Percentiles rank a stretch among this genome's conserved stretches.
Conservation (phyloP, 2,113 vertebrate genomes). For the Ptilonorhynchus violaceus region DNA sequence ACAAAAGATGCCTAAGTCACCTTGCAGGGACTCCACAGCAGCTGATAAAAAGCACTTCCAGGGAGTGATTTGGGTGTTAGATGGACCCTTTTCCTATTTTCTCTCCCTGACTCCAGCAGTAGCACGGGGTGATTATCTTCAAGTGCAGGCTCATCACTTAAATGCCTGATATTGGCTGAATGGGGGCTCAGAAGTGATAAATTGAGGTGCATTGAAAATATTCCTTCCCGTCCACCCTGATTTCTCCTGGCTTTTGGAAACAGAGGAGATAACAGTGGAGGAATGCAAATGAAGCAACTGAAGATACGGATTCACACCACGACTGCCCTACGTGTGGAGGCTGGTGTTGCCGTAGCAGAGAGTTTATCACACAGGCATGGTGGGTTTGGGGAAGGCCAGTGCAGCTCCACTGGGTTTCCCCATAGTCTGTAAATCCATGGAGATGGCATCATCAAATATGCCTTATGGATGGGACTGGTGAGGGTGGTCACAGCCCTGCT, state of each 20-base stretch:
- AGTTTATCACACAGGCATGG: neutral
- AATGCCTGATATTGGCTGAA: neutral
- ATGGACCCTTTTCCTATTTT: neutral
- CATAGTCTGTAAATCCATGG: neutral
- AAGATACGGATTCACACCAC: accelerated
- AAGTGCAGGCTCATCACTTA: neutral
- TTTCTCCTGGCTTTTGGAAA: neutral
- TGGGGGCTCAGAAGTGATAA: neutral
- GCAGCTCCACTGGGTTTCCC: neutral
- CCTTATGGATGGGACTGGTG: accelerated
- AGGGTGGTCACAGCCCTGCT: neutral
- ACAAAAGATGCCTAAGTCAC: neutral
- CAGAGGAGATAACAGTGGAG: neutral
- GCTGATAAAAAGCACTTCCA: neutral
- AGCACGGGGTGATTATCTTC: accelerated
- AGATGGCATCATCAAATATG: neutral
- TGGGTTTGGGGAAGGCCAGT: neutral
- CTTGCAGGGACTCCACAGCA: neutral
- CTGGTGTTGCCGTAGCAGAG: neutral
- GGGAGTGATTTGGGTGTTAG: neutral
- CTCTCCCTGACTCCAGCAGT: neutral
- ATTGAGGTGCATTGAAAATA: neutral
- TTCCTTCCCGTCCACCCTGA: neutral
- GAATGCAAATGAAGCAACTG: neutral
- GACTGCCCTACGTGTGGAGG: neutral